Conservation (phyloP, 2,888 invertebrate genomes). For the Noctua fimbriata region DNA sequence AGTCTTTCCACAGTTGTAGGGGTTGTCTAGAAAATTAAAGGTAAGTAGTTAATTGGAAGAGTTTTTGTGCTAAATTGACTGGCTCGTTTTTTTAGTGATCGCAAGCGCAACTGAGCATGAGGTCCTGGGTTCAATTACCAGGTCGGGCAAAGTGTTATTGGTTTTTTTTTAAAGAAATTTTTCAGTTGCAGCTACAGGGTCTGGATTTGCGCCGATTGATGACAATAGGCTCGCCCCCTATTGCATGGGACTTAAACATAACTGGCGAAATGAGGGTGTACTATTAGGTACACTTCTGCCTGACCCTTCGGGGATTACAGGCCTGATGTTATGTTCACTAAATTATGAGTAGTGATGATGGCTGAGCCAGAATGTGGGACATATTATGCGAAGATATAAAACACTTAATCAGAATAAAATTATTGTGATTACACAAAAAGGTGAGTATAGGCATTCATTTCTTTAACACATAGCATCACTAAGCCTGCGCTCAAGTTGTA, state of each 20-base stretch:
- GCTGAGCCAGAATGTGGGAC: not conserved
- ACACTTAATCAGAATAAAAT: not conserved
- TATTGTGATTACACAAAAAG: not conserved
- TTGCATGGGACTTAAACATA: too few species aligned
- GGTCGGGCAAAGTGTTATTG: too few species aligned
- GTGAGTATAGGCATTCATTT: not conserved
- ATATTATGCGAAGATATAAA: not conserved
- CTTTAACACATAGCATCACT: not conserved
- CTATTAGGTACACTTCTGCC: too few species aligned
- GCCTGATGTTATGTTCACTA: not conserved
- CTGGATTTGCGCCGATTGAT: too few species aligned
- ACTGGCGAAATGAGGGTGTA: too few species aligned
- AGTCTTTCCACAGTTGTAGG: conserved; percentile 91
- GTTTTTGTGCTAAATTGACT: not conserved
- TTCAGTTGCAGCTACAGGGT: too few species aligned
- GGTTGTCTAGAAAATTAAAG: conserved; percentile 79
- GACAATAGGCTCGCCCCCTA: too few species aligned
- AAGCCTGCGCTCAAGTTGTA: not conserved
- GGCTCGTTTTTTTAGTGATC: too few species aligned
- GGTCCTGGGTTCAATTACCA: too few species aligned
- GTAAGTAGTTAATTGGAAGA: not conserved
- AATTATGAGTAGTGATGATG: not conserved
- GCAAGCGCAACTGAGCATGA: too few species aligned
- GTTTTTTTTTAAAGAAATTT: too few species aligned
- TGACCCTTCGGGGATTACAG: too few species aligned